Evolutionary conservation across 2,797 vertebrate species (phyloP), one percentile per base, ranked within the genome.

Genomic region (Octomys mimax): DNA sequence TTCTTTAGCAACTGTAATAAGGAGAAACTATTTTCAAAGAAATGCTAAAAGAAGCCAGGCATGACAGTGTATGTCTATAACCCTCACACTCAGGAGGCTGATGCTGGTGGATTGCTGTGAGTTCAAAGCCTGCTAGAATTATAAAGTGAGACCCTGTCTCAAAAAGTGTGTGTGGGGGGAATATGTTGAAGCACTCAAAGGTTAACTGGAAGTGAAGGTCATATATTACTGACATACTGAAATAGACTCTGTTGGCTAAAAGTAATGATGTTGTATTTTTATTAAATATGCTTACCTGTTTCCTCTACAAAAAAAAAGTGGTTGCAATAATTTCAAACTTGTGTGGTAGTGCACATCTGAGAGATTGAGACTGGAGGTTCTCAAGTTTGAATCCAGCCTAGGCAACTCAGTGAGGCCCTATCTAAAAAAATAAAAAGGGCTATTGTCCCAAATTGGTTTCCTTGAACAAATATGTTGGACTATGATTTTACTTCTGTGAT

Each of bases 21-120:
- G n/a, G 66, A 92, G 73, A n/a, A 78, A 70, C 3, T n/a, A 71
- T 78, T 49, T 82, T 77, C 82, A 94, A 79, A 62, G 14, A 79
- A 33, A 33, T 80, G 87, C 92, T 90, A 68, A 94, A 78, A 92
- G 39, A 49, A 28, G 42, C 24, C 26, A 31, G 42, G 42, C 13
- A 46, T 77, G 42, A 14, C 16, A 77, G 26, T 75, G 73, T 77
- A 31, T 49, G 26, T 6, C 26, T 49, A 46, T 31, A 49, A 73
- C 39, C 36, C 71, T 39, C 24, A 12, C 22, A 73, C 11, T 73
- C 36, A 42, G 71, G 22, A 42, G 71, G 36, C 71, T 73, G 22
- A 73, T 5, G 71, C 71, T 42, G 70, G 36, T 4, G 70, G 36
- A 11, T 22, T 73, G 19, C 71, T 73, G 36, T 73, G 36, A 42